A percentile compares a stretch with the other conserved stretches of the same genome.
phyloP scores from a whole-genome alignment of 2,113 vertebrate genomes.

The Mormyrus iriodes region DNA sequence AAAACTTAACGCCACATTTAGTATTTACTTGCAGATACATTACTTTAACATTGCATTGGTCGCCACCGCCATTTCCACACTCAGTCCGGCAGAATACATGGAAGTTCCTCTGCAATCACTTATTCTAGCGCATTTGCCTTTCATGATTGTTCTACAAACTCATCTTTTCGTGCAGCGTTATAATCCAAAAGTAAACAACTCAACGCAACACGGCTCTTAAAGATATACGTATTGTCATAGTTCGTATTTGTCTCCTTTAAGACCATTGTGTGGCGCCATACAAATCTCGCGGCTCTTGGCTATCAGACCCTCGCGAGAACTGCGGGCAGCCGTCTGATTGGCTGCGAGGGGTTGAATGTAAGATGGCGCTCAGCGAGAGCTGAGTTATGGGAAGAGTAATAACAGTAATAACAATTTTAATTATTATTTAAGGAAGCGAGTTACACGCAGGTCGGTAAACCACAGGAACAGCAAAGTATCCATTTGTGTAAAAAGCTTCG shows the following conservation, averaged over 20 bases:
- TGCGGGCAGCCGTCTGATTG: slow-evolving; percentile 48
- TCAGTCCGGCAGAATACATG: not conserved
- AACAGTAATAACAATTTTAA: slow-evolving; percentile 4
- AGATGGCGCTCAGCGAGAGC: slow-evolving; percentile 73
- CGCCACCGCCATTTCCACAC: not conserved
- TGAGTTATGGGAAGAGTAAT: slow-evolving; percentile 62
- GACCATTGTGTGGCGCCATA: not conserved
- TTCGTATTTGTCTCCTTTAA: not conserved
- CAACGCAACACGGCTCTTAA: not conserved
- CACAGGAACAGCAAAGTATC: not conserved
- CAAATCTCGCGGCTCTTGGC: slow-evolving; percentile 47
- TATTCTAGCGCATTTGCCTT: not conserved
- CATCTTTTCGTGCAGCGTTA: not conserved
- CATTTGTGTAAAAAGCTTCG: not conserved
- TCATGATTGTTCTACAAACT: not conserved
- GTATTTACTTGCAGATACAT: not conserved
- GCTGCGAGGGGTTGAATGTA: slow-evolving; percentile 65
- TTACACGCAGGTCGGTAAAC: not conserved
- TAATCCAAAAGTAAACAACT: not conserved
- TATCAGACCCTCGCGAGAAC: slow-evolving; percentile 54
- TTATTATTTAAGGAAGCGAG: not conserved
- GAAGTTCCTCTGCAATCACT: not conserved
- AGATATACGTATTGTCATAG: not conserved
- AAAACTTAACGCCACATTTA: not conserved
- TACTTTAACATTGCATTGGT: not conserved